Conservation (phyloP, 2,797 vertebrate species). For the Chiropotes sagulatus region DNA sequence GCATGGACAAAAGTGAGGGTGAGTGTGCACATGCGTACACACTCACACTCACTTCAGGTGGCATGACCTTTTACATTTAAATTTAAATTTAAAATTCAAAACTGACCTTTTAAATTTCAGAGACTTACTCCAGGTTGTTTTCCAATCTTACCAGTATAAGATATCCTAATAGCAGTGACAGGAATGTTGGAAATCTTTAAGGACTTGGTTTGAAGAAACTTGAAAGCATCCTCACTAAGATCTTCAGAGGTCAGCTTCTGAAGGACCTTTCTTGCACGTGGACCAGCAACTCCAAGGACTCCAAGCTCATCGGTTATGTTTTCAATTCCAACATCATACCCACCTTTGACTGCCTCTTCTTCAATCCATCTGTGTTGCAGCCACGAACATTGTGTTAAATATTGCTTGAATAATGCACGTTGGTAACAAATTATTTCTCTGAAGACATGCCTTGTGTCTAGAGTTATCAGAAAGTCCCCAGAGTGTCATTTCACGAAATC, state of each 20-base stretch:
- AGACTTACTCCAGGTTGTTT: neutral
- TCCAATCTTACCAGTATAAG: conserved; percentile 92
- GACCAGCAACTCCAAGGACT: conserved; percentile 94
- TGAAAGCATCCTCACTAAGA: conserved; percentile 90
- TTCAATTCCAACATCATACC: conserved; percentile 90
- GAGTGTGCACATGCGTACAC: fast-evolving
- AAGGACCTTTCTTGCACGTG: conserved; percentile 92
- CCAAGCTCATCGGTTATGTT: conserved; percentile 94
- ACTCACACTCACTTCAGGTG: neutral
- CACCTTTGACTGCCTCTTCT: conserved; percentile 85
- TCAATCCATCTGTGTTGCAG: conserved; percentile 93
- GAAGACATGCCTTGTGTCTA: neutral
- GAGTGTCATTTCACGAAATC: neutral
- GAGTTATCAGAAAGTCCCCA: neutral
- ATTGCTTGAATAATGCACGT: neutral
- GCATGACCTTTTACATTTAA: neutral
- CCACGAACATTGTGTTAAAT: conserved; percentile 30
- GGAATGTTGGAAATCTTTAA: conserved; percentile 88
- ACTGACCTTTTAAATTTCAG: neutral
- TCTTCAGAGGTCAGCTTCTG: conserved; percentile 94
- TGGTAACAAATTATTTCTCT: neutral
- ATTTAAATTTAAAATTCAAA: neutral
- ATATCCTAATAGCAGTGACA: conserved; percentile 94
- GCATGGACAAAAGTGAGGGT: neutral
- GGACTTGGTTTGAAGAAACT: conserved; percentile 93